phyloP scores from a whole-genome alignment of 2,888 invertebrate species.

The Hydrotaea diabolus region DNA sequence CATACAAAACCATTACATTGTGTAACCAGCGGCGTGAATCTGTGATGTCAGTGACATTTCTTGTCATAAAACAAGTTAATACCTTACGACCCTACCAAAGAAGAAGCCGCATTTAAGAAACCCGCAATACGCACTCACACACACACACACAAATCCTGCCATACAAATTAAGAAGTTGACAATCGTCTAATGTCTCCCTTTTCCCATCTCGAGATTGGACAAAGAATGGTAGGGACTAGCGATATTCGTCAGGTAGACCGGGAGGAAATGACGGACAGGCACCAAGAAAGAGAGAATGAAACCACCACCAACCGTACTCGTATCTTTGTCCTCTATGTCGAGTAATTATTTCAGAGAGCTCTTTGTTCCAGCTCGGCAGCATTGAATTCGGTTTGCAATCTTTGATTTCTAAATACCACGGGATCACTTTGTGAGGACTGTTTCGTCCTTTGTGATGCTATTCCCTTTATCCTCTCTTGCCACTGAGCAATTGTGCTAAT shows the following conservation, averaged over 20 bases:
- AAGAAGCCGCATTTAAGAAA: constrained; percentile 55
- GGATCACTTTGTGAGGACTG: not conserved
- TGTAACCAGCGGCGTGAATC: constrained; percentile 36
- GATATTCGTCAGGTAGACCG: constrained; percentile 54
- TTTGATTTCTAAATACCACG: constrained; percentile 47
- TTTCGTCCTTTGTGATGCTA: constrained; percentile 16
- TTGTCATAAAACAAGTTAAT: constrained; percentile 62
- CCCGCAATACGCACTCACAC: constrained; percentile 30
- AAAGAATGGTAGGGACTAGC: constrained; percentile 23
- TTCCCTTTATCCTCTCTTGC: constrained; percentile 33
- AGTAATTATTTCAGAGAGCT: constrained; percentile 28
- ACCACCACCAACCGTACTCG: constrained; percentile 34
- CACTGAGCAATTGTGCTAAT: constrained; percentile 51
- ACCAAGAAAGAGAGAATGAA: no score
- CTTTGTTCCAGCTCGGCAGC: constrained; percentile 30
- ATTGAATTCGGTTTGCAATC: constrained; percentile 39
- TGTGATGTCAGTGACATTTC: constrained; percentile 56
- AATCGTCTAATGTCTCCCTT: constrained; percentile 46
- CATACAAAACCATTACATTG: constrained; percentile 14
- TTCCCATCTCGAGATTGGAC: constrained; percentile 15
- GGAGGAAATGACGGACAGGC: constrained; percentile 39
- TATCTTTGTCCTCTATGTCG: constrained; percentile 7
- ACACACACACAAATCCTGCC: no score
- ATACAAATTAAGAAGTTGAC: constrained; percentile 54
- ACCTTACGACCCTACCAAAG: constrained; percentile 35